Percentiles rank a stretch among this genome's conserved stretches.
Conservation (phyloP, 2,888 invertebrate genomes). For the Dicycla oo region DNA sequence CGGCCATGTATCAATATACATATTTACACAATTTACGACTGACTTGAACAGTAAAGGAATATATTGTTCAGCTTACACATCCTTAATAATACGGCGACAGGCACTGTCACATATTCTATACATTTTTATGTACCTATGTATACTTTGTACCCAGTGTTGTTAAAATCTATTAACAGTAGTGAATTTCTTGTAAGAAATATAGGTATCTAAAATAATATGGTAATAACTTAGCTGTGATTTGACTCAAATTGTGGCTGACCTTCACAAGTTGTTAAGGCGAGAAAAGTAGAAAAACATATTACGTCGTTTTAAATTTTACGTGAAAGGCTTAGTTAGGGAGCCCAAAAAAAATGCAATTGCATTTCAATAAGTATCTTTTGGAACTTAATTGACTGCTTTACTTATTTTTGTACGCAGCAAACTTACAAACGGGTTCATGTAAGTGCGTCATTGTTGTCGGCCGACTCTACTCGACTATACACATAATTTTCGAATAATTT, state of each 20-base stretch:
- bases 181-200: neutral
- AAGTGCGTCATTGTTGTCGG: slow-evolving; percentile 40
- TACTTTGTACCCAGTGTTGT: neutral
- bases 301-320: neutral
- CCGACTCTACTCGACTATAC: slow-evolving; percentile 11
- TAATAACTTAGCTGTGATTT: slow-evolving; percentile 5
- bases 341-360: neutral
- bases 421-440: slow-evolving; percentile 15
- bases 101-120: slow-evolving; percentile 22
- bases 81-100: slow-evolving; percentile 40
- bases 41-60: slow-evolving; percentile 36
- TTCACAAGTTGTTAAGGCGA: slow-evolving; percentile 1
- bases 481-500: slow-evolving; percentile 35
- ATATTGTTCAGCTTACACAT: slow-evolving; percentile 38
- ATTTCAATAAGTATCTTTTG: slow-evolving; percentile 5
- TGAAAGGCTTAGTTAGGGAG: neutral
- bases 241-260: neutral
- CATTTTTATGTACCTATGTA: neutral
- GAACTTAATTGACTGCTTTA: neutral
- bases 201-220: neutral
- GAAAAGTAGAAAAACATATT: slow-evolving; percentile 13
- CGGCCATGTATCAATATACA: slow-evolving; percentile 53
- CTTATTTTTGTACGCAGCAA: slow-evolving; percentile 3
- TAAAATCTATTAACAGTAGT: neutral
- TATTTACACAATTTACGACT: slow-evolving; percentile 57